Percentiles rank a stretch among this genome's conserved stretches.
phyloP scores from a whole-genome alignment of 2,113 vertebrate genomes.

The Ia io region DNA sequence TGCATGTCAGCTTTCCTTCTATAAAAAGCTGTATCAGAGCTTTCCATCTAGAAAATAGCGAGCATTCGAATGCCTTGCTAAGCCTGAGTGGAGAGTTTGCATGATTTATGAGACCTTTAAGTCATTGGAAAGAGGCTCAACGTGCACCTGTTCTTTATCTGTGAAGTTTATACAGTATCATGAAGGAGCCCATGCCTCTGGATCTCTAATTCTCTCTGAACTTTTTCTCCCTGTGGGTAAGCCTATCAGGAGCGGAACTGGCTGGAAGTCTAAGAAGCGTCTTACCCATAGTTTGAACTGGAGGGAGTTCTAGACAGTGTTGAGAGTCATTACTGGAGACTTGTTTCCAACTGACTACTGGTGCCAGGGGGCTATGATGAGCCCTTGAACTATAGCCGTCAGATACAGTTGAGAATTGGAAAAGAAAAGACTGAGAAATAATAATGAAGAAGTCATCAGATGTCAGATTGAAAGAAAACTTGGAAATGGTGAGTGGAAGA shows the following conservation, averaged over 20 bases:
- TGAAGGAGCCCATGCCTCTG: background rate
- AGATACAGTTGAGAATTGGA: background rate
- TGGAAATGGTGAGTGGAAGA: background rate
- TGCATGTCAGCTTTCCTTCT: background rate
- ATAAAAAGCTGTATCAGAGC: background rate
- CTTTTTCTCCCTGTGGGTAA: background rate
- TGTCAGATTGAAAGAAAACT: background rate
- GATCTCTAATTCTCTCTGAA: background rate
- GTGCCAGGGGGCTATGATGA: background rate
- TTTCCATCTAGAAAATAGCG: background rate
- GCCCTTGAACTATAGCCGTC: background rate
- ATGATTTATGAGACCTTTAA: background rate
- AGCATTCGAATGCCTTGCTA: background rate
- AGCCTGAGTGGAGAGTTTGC: background rate
- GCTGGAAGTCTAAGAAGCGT: background rate
- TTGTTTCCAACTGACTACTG: background rate
- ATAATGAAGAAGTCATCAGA: background rate
- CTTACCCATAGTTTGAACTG: background rate
- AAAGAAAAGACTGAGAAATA: background rate
- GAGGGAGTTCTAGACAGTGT: background rate
- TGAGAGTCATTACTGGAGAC: background rate
- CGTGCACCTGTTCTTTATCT: background rate
- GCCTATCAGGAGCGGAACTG: accelerated
- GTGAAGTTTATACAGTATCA: background rate
- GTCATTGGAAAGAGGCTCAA: slow-evolving; percentile 32